Conservation (phyloP, 2,113 vertebrate genomes). For the Tringa solitaria region DNA sequence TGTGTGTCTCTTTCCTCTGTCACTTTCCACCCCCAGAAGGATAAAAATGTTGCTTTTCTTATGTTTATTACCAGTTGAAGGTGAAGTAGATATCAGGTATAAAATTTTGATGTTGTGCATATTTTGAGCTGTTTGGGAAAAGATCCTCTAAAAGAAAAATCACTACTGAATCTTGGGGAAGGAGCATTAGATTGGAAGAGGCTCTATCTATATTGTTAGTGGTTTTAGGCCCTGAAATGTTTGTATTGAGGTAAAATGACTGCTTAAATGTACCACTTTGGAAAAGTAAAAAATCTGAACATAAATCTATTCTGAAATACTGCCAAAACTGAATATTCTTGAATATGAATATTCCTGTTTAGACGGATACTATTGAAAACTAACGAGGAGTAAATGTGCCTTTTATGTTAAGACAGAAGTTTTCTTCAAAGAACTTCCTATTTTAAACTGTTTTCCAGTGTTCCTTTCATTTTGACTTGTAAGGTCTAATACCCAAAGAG, state of each 20-base stretch:
- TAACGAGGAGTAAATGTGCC: neutral
- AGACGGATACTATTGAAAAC: neutral
- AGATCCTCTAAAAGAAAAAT: neutral
- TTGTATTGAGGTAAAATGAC: neutral
- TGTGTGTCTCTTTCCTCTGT: neutral
- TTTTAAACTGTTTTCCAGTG: neutral
- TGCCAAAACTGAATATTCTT: neutral
- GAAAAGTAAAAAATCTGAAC: neutral
- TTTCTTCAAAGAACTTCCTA: neutral
- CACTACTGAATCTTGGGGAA: neutral
- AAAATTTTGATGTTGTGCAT: neutral
- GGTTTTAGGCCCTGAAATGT: neutral
- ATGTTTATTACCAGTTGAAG: neutral
- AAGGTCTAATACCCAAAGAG: neutral
- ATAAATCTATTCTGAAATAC: neutral
- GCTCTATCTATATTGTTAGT: neutral
- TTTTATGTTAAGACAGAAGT: neutral
- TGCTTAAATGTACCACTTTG: neutral
- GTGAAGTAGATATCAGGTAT: neutral
- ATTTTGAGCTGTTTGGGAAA: neutral
- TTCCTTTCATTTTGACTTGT: neutral
- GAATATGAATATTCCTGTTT: neutral
- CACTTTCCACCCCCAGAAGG: neutral
- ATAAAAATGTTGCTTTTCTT: neutral
- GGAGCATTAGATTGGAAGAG: neutral